Conservation (phyloP, 2,888 invertebrate genomes). For the Priocnemis perturbator region DNA sequence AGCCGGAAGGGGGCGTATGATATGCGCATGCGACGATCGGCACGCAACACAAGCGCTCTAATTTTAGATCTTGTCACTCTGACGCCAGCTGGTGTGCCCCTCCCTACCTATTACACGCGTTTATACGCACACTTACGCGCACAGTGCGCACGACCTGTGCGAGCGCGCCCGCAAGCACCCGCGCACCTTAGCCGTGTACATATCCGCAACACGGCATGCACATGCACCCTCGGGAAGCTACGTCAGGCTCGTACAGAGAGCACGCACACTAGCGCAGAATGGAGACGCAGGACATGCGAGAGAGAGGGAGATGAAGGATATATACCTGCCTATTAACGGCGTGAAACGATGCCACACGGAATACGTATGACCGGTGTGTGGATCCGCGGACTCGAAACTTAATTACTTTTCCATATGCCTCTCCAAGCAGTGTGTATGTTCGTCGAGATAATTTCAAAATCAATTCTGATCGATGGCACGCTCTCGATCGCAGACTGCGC, state of each 20-base stretch:
- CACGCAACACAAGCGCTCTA: constrained; percentile 73
- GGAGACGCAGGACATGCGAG: too few relatives aligned
- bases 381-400: constrained; percentile 11
- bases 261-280: neutral
- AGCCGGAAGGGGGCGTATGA: constrained; percentile 74
- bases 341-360: neutral
- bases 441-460: constrained; percentile 25
- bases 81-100: constrained; percentile 71
- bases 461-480: constrained; percentile 16
- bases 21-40: constrained; percentile 74
- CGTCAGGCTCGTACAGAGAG: neutral
- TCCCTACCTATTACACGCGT: constrained; percentile 72
- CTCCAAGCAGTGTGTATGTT: neutral
- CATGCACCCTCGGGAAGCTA: too few relatives aligned
- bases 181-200: too few relatives aligned
- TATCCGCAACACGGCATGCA: too few relatives aligned
- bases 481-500: neutral
- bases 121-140: constrained; percentile 52
- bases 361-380: constrained; percentile 1
- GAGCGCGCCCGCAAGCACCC: constrained; percentile 6
- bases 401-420: constrained; percentile 32
- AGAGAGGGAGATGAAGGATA: too few relatives aligned
- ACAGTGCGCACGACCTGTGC: constrained; percentile 12
- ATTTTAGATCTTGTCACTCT: constrained; percentile 75
- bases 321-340: too few relatives aligned